Percentiles rank a stretch among this genome's conserved stretches.
phyloP scores from a whole-genome alignment of 2,797 vertebrate genomes.

The Clangula hyemalis region DNA sequence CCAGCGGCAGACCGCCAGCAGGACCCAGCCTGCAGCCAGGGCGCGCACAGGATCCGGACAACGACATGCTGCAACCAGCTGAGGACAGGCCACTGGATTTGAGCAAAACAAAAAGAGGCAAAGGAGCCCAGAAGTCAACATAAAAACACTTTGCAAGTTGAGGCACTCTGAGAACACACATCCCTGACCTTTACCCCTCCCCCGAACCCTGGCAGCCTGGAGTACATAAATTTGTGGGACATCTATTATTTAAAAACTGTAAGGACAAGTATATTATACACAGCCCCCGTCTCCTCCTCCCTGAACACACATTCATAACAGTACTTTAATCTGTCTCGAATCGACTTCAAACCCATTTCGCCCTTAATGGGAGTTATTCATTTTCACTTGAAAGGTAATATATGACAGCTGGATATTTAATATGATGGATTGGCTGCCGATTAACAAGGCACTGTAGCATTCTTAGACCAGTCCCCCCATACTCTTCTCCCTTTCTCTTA shows the following conservation, averaged over 20 bases:
- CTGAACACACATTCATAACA: slow-evolving; percentile 80
- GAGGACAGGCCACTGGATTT: slow-evolving; percentile 36
- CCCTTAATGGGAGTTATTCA: slow-evolving; percentile 85
- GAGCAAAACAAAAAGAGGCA: neutral
- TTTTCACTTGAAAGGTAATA: slow-evolving; percentile 86
- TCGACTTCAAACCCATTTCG: slow-evolving; percentile 84
- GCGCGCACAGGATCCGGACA: neutral
- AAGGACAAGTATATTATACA: slow-evolving; percentile 79
- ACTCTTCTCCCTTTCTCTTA: slow-evolving; percentile 54
- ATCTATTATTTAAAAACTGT: slow-evolving; percentile 84
- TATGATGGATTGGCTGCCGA: slow-evolving; percentile 80
- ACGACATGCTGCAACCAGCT: neutral
- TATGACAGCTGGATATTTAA: slow-evolving; percentile 83
- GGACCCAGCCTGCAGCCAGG: neutral
- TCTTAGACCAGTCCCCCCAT: slow-evolving; percentile 68
- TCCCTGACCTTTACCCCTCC: slow-evolving; percentile 73
- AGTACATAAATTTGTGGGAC: slow-evolving; percentile 76
- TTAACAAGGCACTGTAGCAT: slow-evolving; percentile 80
- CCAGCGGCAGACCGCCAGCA: accelerated
- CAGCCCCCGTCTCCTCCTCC: slow-evolving; percentile 73
- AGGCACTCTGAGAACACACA: slow-evolving; percentile 57
- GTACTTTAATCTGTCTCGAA: slow-evolving; percentile 85
- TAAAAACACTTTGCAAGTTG: slow-evolving; percentile 66
- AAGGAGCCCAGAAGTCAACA: slow-evolving; percentile 23
- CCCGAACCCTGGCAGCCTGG: slow-evolving; percentile 68